Percentiles rank a stretch among this genome's conserved stretches.
These are phyloP conservation scores for Monoplex corrugatus DNA, from an alignment of 2,888 invertebrate species.

Conservation along the genomic window DNA sequence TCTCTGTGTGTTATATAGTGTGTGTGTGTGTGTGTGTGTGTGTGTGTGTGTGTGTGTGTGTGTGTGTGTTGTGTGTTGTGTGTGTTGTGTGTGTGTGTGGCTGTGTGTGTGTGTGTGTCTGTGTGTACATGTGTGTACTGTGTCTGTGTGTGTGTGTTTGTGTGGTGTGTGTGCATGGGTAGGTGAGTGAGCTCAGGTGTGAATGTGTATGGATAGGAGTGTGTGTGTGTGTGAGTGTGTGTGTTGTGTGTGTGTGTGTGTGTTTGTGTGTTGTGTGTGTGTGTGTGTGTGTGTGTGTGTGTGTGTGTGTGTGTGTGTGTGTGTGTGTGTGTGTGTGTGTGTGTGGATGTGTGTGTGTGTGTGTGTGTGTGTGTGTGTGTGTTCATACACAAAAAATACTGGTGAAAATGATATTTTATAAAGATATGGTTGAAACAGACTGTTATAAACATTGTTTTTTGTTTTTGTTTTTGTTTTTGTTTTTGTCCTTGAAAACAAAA, in stretches of 20 bases:
- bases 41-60: not conserved
- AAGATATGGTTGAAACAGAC: too few relatives aligned
- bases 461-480: too few relatives aligned
- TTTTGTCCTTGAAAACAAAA: too few relatives aligned
- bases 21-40: slow-evolving; percentile 10
- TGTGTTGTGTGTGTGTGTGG: not conserved
- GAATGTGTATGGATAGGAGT: slow-evolving; percentile 4
- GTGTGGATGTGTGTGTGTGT: not conserved
- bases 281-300: not conserved
- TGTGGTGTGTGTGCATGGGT: too few relatives aligned
- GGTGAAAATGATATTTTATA: too few relatives aligned
- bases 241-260: too few relatives aligned
- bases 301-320: too few relatives aligned
- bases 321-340: not conserved
- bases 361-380: not conserved
- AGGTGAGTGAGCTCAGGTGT: not conserved
- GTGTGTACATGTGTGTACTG: not conserved
- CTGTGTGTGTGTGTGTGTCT: not conserved
- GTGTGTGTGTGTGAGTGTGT: slow-evolving; percentile 5
- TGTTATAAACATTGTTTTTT: too few relatives aligned
- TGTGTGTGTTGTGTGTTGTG: not conserved
- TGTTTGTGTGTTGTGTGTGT: not conserved
- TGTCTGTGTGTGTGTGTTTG: slow-evolving; percentile 1
- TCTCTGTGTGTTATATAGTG: not conserved
- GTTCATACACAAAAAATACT: too few relatives aligned